Base-by-base conservation (phyloP, 2,113 vertebrate genomes). In the Apteryx mantelli region DNA sequence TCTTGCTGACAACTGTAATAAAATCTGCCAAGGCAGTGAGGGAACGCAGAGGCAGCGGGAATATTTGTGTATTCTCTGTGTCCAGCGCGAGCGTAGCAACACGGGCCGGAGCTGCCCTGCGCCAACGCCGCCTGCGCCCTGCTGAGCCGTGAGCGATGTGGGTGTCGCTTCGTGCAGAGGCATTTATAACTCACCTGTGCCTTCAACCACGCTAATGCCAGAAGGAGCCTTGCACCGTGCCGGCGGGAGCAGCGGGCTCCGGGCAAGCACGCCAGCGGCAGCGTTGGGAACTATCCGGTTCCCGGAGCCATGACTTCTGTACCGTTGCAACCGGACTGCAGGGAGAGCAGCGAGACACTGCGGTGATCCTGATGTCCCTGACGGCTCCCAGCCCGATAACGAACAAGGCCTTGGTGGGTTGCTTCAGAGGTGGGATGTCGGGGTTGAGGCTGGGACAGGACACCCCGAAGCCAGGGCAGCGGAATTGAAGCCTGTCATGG, bases 61-160 rank as follows among this genome's bases (percentile, higher is more conserved):
- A 17, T 50, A 28, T 77, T 81, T 84, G 66, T 83, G 68, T 85
- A 2, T 38, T 26, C 32, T 50, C 46, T 11, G 25, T 52, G 78
- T 21, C 65, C 65, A 25, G 50, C 2, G 24, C 22, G 34, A 78
- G 25, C 0, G 0, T 1, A 79, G 86, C 61, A 79, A 15, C 82
- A 10, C 10, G 15, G 34, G 13, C 64, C 6, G 12, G 34, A 20
- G 19, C 76, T n/a, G 82, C 53, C 73, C 60, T 19, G 40, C 2
- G 8, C 42, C 25, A 79, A 7, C 17, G 14, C 44, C 1, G 0
- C 1, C 0, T 26, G 44, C 64, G 46, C 50, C 77, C 56, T 36
- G 9, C 69, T 21, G 58, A 74, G 30, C 78, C 48, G 60, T 66
- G 61, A 48, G 56, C 0, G 0, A 7, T 3, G 10, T 30, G 16